phyloP scores from a whole-genome alignment of 2,797 vertebrate species.

The Manis javanica region DNA sequence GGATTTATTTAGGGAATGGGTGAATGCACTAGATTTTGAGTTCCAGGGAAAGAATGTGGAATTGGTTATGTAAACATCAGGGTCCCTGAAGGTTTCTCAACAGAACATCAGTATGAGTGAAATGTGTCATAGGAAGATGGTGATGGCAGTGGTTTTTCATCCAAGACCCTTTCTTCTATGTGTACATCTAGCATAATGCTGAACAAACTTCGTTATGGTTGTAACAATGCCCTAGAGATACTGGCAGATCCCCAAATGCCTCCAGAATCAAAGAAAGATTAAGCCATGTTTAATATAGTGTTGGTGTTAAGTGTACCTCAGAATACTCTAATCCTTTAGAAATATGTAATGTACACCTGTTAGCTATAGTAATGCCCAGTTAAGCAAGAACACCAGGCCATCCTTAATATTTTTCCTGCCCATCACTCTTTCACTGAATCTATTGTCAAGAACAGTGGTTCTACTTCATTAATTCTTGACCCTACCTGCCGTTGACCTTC shows the following conservation, averaged over 20 bases:
- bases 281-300: not conserved
- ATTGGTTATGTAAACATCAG: not conserved
- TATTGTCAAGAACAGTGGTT: not conserved
- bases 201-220: not conserved
- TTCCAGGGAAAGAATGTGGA: not conserved
- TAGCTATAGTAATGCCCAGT: not conserved
- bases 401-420: not conserved
- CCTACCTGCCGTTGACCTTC: not conserved
- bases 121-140: not conserved
- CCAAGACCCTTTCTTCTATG: not conserved
- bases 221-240: not conserved
- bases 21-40: not conserved
- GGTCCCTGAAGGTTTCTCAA: not conserved
- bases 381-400: not conserved
- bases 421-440: not conserved
- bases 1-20: not conserved
- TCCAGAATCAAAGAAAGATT: not conserved
- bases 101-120: not conserved
- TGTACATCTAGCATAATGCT: not conserved
- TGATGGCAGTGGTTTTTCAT: not conserved
- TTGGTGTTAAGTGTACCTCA: not conserved
- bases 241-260: not conserved
- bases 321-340: constrained; percentile 2
- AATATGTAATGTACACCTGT: not conserved
- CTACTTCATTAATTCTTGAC: not conserved